These are phyloP conservation scores for Jacana jacana DNA, from an alignment of 2,113 vertebrate species.

Conservation along the genomic window DNA sequence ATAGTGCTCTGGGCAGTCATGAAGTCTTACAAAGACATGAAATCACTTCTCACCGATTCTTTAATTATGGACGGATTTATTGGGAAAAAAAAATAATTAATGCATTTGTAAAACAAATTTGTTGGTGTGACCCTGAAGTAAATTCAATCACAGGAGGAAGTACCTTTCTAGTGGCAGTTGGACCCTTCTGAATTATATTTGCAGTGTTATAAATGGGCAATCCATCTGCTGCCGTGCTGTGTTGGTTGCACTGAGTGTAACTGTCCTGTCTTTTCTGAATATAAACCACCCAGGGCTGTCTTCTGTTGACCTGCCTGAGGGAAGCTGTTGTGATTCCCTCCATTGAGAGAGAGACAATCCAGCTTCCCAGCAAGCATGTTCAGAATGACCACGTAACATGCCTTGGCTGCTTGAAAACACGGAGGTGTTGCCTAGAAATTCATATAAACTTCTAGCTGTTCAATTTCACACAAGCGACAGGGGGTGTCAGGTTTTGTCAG, in stretches of 20 bases:
- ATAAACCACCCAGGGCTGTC: background rate
- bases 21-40: background rate
- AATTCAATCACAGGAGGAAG: background rate
- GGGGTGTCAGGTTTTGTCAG: background rate
- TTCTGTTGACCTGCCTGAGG: background rate
- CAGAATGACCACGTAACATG: background rate
- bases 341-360: background rate
- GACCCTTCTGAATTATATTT: background rate
- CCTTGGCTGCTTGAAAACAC: background rate
- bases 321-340: background rate
- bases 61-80: background rate
- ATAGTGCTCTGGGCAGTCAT: background rate
- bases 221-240: background rate
- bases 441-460: background rate
- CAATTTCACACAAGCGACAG: background rate
- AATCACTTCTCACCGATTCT: background rate
- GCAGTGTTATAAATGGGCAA: background rate
- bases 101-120: background rate
- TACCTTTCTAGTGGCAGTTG: background rate
- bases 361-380: background rate
- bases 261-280: background rate
- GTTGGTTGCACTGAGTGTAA: background rate
- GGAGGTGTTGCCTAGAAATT: background rate
- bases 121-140: background rate
- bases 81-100: background rate